Conservation (phyloP, 1,140 invertebrate genomes). For the Dolichoris vasculosae region DNA sequence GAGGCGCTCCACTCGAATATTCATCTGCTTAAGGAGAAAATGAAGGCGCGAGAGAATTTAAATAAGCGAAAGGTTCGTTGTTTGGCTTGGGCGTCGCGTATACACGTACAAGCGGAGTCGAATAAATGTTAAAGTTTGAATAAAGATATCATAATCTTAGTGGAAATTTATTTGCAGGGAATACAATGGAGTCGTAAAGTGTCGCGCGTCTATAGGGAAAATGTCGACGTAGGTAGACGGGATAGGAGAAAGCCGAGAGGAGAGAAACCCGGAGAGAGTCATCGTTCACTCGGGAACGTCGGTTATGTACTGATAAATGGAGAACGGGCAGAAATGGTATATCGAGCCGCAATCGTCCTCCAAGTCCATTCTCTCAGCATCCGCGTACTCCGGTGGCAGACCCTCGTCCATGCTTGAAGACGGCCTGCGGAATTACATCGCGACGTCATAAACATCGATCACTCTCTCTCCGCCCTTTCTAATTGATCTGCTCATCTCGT, state of each 20-base stretch:
- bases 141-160: slow-evolving; percentile 18
- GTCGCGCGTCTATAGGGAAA: not conserved
- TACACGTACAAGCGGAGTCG: too few relatives aligned
- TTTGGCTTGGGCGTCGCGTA: too few relatives aligned
- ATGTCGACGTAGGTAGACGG: not conserved
- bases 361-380: slow-evolving; percentile 54
- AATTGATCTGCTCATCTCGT: slow-evolving; percentile 44
- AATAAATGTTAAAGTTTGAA: not conserved
- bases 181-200: slow-evolving; percentile 26
- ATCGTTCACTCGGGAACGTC: slow-evolving; percentile 25
- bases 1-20: not conserved
- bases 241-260: not conserved
- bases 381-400: slow-evolving; percentile 56
- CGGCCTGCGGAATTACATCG: slow-evolving; percentile 59
- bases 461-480: slow-evolving; percentile 53
- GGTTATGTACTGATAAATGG: slow-evolving; percentile 68
- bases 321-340: slow-evolving; percentile 63
- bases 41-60: not conserved
- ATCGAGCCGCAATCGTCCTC: slow-evolving; percentile 58
- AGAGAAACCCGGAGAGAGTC: slow-evolving; percentile 8
- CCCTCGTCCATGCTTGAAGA: slow-evolving; percentile 60
- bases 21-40: not conserved
- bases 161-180: slow-evolving; percentile 7
- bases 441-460: slow-evolving; percentile 53
- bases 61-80: not conserved